Conservation (phyloP, 2,797 vertebrate species). For the Enoplosus armatus region DNA sequence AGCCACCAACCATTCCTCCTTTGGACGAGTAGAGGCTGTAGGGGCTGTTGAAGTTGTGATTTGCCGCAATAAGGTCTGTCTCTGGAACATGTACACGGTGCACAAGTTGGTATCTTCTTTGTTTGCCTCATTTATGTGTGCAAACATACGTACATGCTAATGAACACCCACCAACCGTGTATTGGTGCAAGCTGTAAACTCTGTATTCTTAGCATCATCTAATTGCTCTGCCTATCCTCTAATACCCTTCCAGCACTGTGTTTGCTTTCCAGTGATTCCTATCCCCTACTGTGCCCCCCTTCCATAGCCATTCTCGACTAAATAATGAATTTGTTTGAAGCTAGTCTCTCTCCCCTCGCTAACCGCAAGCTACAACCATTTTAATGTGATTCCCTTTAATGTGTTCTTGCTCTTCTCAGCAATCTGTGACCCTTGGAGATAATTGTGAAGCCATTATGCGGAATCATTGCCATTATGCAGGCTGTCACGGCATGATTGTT, state of each 20-base stretch:
- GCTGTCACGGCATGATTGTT: slow-evolving; percentile 41
- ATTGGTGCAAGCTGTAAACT: slow-evolving; percentile 24
- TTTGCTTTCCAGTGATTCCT: slow-evolving; percentile 62
- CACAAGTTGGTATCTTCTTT: background rate
- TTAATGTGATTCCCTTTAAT: slow-evolving; percentile 62
- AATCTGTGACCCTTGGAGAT: slow-evolving; percentile 65
- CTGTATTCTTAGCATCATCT: slow-evolving; percentile 42
- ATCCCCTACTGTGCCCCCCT: slow-evolving; percentile 48
- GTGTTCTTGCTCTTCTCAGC: slow-evolving; percentile 53
- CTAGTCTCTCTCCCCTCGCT: slow-evolving; percentile 43
- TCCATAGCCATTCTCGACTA: slow-evolving; percentile 41
- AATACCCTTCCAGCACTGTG: slow-evolving; percentile 50
- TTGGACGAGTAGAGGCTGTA: background rate
- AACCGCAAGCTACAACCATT: slow-evolving; percentile 58
- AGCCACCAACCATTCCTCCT: background rate
- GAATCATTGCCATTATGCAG: slow-evolving; percentile 53
- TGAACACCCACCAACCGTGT: slow-evolving; percentile 13
- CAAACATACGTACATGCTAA: slow-evolving; percentile 12
- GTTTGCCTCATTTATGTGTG: slow-evolving; percentile 21
- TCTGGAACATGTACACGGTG: background rate
- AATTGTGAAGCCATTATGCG: slow-evolving; percentile 62
- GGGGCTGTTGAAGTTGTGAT: background rate
- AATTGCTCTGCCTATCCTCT: slow-evolving; percentile 49
- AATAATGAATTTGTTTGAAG: slow-evolving; percentile 72
- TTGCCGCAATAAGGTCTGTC: background rate